These are phyloP conservation scores for Ameiurus melas DNA, from an alignment of 2,113 vertebrate species.

Conservation along the genomic window DNA sequence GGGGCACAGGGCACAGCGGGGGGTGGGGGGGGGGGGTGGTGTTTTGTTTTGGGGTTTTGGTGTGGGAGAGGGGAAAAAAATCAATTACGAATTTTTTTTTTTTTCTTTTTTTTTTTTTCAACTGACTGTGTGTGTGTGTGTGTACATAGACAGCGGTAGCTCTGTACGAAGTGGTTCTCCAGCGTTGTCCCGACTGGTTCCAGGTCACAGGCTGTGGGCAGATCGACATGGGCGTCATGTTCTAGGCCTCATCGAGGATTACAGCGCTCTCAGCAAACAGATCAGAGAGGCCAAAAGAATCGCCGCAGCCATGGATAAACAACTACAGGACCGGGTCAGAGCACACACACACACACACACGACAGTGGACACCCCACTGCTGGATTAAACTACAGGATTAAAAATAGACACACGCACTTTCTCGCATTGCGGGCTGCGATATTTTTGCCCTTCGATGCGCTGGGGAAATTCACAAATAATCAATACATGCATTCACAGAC, in stretches of 20 bases:
- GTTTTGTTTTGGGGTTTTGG: too few relatives aligned
- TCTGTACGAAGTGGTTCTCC: slow-evolving; percentile 61
- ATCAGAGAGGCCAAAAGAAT: slow-evolving; percentile 79
- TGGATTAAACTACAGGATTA: neutral
- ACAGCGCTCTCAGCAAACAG: slow-evolving; percentile 82
- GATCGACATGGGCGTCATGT: slow-evolving; percentile 78
- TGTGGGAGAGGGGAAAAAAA: too few relatives aligned
- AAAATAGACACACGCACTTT: neutral
- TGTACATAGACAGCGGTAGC: slow-evolving; percentile 68
- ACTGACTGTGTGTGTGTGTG: neutral
- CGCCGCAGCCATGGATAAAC: slow-evolving; percentile 72
- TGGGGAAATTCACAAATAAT: neutral
- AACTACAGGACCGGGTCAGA: slow-evolving; percentile 71
- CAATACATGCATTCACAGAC: neutral
- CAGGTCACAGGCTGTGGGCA: slow-evolving; percentile 81
- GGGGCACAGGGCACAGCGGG: too few relatives aligned
- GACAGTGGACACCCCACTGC: neutral
- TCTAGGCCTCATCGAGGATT: slow-evolving; percentile 86
- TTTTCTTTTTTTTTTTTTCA: too few relatives aligned
- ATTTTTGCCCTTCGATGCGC: neutral
- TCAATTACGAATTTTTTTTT: too few relatives aligned
- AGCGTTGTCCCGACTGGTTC: slow-evolving; percentile 71
- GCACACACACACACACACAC: neutral
- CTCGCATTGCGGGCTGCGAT: neutral
- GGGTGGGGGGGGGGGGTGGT: too few relatives aligned